phyloP scores from a whole-genome alignment of 2,113 vertebrate genomes.

The Colinus virginianus region DNA sequence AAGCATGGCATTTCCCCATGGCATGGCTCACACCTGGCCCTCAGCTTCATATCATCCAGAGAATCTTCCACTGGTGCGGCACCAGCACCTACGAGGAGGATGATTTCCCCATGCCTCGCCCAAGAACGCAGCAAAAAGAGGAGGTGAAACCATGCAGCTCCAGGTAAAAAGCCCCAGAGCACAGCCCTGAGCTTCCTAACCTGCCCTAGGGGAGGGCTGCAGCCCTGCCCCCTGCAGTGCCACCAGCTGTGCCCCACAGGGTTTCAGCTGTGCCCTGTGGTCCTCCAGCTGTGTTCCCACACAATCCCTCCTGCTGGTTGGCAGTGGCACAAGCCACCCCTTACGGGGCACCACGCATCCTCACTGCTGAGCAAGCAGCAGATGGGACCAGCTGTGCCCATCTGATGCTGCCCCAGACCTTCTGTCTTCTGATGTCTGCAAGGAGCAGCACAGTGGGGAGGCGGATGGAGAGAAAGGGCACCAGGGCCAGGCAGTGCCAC shows the following conservation, averaged over 20 bases:
- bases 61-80: rapidly evolving
- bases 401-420: background rate
- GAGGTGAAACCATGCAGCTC: rapidly evolving
- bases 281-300: background rate
- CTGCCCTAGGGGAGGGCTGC: background rate
- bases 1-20: rapidly evolving
- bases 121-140: rapidly evolving
- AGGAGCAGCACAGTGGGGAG: background rate
- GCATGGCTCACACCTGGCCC: rapidly evolving
- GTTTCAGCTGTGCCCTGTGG: background rate
- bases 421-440: background rate
- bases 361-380: background rate
- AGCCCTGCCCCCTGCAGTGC: background rate
- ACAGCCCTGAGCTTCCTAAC: background rate
- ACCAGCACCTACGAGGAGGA: rapidly evolving
- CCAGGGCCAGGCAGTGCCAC: rapidly evolving
- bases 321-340: rapidly evolving
- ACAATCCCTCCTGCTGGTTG: background rate
- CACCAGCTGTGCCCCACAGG: background rate
- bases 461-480: background rate
- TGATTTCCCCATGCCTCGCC: background rate
- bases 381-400: background rate
- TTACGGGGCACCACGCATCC: background rate
- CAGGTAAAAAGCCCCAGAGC: background rate
- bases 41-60: background rate